Evolutionary conservation across 1,140 invertebrate genomes (phyloP), one percentile per base, ranked within the genome.

Genomic region (Drosophila nigromelanica): DNA sequence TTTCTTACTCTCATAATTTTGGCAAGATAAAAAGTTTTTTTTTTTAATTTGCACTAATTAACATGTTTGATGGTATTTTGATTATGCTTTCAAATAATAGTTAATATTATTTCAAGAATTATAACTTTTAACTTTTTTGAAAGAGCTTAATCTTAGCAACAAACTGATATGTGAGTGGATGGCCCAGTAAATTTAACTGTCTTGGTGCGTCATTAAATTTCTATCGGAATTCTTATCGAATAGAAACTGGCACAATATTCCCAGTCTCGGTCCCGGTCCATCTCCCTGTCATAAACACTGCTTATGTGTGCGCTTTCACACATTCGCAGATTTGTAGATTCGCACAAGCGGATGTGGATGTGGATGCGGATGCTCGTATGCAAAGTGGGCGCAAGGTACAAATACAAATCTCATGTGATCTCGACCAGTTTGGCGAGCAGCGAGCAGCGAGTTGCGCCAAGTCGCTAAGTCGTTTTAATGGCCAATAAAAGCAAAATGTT

Each of bases 401-500:
- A 76, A 78, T 50, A 51, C 45, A 64, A 40, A 58, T 73, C 73
- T 69, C 72, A 86, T 66, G 70, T 73, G 82, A 81, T 67, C 63
- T 78, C 77, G 55, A 33, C 39, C 56, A 51, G 54, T 33, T n/a
- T 15, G 24, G n/a, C 37, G 45, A 15, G 11, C 30, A n/a, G 43
- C 24, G 42, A 5, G 30, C 48, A 27, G 7, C 33, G 33, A 35
- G 51, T 10, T 47, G 54, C 63, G 79, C 74, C 89, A 90, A 90
- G 80, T 90, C 89, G 83, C 85, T 91, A 91, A 91, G 90, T 91
- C 90, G 77, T 78, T 91, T 91, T 91, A 91, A 91, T 91, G 89
- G 90, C 90, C 90, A 91, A 91, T 91, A 91, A 91, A 91, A 91
- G 90, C 87, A 91, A 91, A 91, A 91, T 91, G 90, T 91, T 91